Base-by-base conservation (phyloP, 2,888 invertebrate genomes). In the Dendrolimus pini region DNA sequence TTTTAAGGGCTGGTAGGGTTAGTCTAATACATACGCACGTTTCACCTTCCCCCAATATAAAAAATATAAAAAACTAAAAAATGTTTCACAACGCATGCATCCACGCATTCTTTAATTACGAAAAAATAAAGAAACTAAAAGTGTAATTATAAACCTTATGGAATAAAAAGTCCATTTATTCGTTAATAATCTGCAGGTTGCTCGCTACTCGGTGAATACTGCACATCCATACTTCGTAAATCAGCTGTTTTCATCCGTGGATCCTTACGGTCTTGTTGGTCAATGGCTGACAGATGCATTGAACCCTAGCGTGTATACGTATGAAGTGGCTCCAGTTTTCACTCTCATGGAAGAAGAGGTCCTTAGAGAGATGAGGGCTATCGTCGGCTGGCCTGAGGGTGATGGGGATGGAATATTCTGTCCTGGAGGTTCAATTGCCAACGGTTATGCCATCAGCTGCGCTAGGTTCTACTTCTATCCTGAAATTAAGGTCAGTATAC, bases 171-270 rank as follows among this genome's bases (percentile, higher is more conserved):
- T 18, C 2, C 18, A 18, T 18, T 18, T 1, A 18, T 18, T 18
- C 3, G 6, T 30, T 3, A 3, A 30, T 18, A 30, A 30, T 30
- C 70, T 70, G 13, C 74, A 90, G 90, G 83, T 90, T 14, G 84
- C 89, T 18, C 93, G 94, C 47, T 96, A 95, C 87, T 97, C 97
- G 54, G 97, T 97, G 0, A 97, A 97, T 84, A 97, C 97, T 1
- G 96, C 95, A 0, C 96, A 97, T 80, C 97, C 97, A 0, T 96
- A 95, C 77, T 97, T 97, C 79, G 94, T 96, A 41, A 97, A 97
- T 82, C 97, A 97, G 78, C 85, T 97, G 12, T 97, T 95, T 80
- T 96, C 96, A 0, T 94, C 95, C 3, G 91, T 97, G 41, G 97
- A 97, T 82, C 96, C 96, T 0, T 97, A 96, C 69, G 97, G 96